These are phyloP conservation scores for Scatophagus argus DNA, from an alignment of 2,113 vertebrate species.

Conservation along the genomic window DNA sequence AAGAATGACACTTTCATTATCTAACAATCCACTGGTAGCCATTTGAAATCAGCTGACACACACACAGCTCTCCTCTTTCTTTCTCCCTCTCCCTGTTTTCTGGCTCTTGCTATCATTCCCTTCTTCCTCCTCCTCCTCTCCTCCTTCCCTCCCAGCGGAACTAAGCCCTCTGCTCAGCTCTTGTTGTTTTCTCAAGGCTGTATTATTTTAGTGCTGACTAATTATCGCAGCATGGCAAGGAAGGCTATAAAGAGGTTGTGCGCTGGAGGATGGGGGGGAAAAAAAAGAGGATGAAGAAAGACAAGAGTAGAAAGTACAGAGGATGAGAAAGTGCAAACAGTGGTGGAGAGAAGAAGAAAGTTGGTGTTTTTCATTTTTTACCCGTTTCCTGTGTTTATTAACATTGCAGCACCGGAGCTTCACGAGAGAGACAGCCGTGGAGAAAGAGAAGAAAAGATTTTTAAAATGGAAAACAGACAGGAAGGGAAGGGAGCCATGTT, in stretches of 20 bases:
- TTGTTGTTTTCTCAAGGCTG: constrained; percentile 75
- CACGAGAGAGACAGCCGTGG: constrained; percentile 9
- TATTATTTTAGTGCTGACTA: constrained; percentile 79
- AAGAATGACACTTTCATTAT: constrained; percentile 68
- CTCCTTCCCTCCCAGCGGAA: constrained; percentile 49
- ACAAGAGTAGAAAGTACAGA: constrained; percentile 37
- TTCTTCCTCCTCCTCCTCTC: neutral
- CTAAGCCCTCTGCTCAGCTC: constrained; percentile 71
- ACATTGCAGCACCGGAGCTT: constrained; percentile 2
- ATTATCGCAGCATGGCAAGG: constrained; percentile 78
- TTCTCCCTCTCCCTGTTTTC: constrained; percentile 15
- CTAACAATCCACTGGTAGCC: constrained; percentile 66
- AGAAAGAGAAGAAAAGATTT: constrained; percentile 50
- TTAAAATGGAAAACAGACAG: constrained; percentile 71
- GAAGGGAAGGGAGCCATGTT: constrained; percentile 62
- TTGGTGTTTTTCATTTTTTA: neutral
- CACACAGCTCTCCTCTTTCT: constrained; percentile 25
- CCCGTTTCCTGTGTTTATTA: constrained; percentile 40
- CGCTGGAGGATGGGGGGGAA: constrained; percentile 31
- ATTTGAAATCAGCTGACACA: constrained; percentile 71
- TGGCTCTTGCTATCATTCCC: constrained; percentile 9
- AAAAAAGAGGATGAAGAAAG: constrained; percentile 44
- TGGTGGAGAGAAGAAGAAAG: constrained; percentile 23
- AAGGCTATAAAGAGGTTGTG: constrained; percentile 68
- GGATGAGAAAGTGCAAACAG: constrained; percentile 18